Conservation (phyloP, 2,113 vertebrate genomes). For the Pelecanus crispus region DNA sequence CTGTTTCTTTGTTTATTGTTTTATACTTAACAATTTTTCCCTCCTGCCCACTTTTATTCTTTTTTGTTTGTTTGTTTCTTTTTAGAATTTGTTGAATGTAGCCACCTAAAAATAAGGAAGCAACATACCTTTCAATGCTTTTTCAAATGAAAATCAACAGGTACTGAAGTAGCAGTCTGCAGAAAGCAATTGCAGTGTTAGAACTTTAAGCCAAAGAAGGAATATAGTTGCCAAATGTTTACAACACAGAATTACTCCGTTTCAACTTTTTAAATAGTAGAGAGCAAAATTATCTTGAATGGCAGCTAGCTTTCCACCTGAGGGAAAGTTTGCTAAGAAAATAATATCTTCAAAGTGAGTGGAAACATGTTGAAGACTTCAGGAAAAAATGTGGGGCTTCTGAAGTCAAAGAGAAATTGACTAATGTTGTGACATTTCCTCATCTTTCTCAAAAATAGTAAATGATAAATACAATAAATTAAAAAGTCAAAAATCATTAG, state of each 20-base stretch:
- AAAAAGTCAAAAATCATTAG: not conserved
- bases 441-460: not conserved
- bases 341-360: not conserved
- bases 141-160: not conserved
- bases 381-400: not conserved
- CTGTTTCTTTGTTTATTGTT: not conserved
- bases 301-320: not conserved
- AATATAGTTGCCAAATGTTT: not conserved
- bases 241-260: not conserved
- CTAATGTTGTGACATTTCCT: not conserved
- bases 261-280: not conserved
- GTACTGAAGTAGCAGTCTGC: not conserved
- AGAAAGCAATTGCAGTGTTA: not conserved
- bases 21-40: not conserved
- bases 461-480: not conserved
- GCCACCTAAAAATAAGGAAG: not conserved
- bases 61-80: not conserved
- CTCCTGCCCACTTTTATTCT: not conserved
- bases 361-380: not conserved
- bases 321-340: not conserved
- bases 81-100: not conserved
- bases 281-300: not conserved
- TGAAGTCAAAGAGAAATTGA: not conserved
- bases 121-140: not conserved
- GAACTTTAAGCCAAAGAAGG: not conserved